A percentile compares a stretch with the other conserved stretches of the same genome.
phyloP scores from a whole-genome alignment of 2,113 vertebrate species.

The Aptenodytes patagonicus region DNA sequence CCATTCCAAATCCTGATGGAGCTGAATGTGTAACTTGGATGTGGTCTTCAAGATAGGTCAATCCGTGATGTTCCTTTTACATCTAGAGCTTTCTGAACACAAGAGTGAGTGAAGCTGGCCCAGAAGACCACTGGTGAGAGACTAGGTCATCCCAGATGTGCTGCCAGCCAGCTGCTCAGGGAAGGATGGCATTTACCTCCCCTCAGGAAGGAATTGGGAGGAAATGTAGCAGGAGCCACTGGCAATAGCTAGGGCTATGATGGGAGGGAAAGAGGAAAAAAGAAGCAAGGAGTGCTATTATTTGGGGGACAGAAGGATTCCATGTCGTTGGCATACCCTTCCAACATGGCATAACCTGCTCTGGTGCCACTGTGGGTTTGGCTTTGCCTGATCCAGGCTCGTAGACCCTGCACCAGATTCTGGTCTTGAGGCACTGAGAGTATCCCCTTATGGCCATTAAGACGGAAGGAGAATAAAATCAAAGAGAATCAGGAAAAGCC shows the following conservation, averaged over 20 bases:
- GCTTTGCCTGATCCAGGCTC: neutral
- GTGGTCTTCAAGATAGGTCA: neutral
- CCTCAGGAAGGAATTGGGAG: neutral
- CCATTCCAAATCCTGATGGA: neutral
- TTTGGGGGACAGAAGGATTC: neutral
- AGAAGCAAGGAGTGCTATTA: neutral
- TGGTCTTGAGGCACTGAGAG: neutral
- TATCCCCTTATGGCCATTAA: neutral
- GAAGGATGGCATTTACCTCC: neutral
- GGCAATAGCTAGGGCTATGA: neutral
- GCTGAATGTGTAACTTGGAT: neutral
- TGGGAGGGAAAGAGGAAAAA: neutral
- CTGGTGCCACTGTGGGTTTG: neutral
- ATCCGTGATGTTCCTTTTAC: neutral
- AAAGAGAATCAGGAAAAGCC: slow-evolving; percentile 56
- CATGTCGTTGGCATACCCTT: rapidly evolving
- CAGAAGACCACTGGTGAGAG: neutral
- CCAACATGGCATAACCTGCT: neutral
- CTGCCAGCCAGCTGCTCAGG: neutral
- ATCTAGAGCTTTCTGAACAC: neutral
- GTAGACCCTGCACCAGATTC: neutral
- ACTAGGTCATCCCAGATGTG: neutral
- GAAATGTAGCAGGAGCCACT: neutral
- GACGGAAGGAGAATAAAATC: slow-evolving; percentile 41
- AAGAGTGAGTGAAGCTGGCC: neutral